Conservation (phyloP, 2,888 invertebrate species). For the Cyclophora albipunctata region DNA sequence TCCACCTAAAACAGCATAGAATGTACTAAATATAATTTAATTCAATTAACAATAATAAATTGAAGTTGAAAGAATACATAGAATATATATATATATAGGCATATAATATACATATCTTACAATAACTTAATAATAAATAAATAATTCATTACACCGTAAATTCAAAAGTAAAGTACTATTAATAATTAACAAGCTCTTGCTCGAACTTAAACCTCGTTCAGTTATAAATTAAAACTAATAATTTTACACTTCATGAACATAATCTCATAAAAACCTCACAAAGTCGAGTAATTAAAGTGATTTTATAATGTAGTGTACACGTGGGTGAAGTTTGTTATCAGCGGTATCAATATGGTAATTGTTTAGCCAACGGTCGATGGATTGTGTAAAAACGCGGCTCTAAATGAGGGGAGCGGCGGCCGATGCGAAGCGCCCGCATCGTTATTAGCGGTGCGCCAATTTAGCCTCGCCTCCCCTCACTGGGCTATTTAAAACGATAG, state of each 20-base stretch:
- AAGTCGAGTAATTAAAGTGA: slow-evolving; percentile 1
- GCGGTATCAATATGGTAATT: slow-evolving; percentile 61
- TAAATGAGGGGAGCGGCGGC: slow-evolving; percentile 31
- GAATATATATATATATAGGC: too few species aligned
- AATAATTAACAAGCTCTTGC: too few species aligned
- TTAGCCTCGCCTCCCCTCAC: slow-evolving; percentile 50
- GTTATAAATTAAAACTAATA: neutral
- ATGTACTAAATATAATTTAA: too few species aligned
- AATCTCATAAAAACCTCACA: neutral
- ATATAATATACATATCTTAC: too few species aligned
- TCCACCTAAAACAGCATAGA: too few species aligned
- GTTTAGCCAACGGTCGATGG: slow-evolving; percentile 37
- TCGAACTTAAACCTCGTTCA: too few species aligned
- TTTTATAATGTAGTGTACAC: slow-evolving; percentile 1
- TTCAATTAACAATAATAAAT: too few species aligned
- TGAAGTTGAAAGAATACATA: too few species aligned
- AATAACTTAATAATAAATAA: too few species aligned
- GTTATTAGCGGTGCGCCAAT: slow-evolving; percentile 65
- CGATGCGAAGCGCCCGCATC: slow-evolving; percentile 57
- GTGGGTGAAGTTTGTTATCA: slow-evolving; percentile 30
- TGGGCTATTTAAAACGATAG: slow-evolving; percentile 52
- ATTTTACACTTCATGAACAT: neutral
- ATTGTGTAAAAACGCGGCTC: slow-evolving; percentile 13
- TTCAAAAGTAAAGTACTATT: too few species aligned
- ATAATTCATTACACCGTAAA: too few species aligned